Conservation (phyloP, 2,113 vertebrate species). For the Isurus oxyrinchus region DNA sequence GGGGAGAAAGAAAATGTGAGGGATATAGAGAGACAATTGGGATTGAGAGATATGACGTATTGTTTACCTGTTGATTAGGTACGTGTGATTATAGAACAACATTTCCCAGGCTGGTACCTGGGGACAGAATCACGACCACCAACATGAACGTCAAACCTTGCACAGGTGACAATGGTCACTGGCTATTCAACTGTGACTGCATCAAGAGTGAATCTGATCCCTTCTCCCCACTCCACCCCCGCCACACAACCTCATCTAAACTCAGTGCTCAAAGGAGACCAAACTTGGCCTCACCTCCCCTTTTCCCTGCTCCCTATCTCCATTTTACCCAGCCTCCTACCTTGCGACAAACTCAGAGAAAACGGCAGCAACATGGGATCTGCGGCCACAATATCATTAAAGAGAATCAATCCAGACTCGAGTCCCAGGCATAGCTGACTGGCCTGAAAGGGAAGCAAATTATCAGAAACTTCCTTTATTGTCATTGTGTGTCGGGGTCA, state of each 20-base stretch:
- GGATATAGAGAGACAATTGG: no score
- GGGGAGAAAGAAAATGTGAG: not conserved
- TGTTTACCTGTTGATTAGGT: not conserved
- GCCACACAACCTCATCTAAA: no score
- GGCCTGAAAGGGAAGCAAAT: slow-evolving; percentile 38
- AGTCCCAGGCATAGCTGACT: slow-evolving; percentile 42
- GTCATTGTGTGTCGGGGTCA: not conserved
- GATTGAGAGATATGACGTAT: not conserved
- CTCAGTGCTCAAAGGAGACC: not conserved
- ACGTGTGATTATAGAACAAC: not conserved
- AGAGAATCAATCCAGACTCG: slow-evolving; percentile 37
- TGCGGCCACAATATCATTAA: not conserved
- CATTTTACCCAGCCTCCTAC: not conserved
- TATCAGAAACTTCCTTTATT: not conserved
- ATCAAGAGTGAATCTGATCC: not conserved
- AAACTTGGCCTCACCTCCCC: not conserved
- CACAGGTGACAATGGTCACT: no score
- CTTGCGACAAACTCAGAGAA: not conserved
- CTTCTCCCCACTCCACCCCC: not conserved
- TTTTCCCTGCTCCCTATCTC: not conserved
- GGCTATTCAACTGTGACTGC: not conserved
- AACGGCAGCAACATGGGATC: not conserved
- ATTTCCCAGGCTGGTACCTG: not conserved
- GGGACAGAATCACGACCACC: not conserved
- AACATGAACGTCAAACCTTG: not conserved